Evolutionary conservation across 2,888 invertebrate species (phyloP).

Genomic region (Microctonus brassicae): DNA sequence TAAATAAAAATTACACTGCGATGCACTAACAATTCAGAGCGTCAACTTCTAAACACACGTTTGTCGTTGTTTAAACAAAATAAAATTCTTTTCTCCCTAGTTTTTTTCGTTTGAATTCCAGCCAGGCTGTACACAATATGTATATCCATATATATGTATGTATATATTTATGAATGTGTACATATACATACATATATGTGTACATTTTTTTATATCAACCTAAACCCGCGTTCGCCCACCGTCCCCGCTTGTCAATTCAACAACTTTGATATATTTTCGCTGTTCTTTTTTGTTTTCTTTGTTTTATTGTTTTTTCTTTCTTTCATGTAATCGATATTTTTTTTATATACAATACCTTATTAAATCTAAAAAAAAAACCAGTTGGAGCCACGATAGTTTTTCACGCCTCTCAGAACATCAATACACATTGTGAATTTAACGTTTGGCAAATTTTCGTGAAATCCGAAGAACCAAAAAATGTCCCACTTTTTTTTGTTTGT

Average conservation of each 20-base stretch:
- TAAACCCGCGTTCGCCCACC: not conserved
- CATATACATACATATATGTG: no score
- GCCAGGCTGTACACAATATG: not conserved
- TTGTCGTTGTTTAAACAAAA: not conserved
- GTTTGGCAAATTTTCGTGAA: not conserved
- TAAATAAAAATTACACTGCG: constrained; percentile 63
- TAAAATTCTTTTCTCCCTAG: not conserved
- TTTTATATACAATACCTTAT: constrained; percentile 40
- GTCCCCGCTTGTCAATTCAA: constrained; percentile 6
- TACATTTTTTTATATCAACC: not conserved
- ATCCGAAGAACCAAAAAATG: not conserved
- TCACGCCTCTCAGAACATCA: not conserved
- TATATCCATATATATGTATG: not conserved
- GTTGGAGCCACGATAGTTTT: not conserved
- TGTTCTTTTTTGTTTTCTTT: not conserved
- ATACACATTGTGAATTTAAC: not conserved
- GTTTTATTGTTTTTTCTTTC: constrained; percentile 8
- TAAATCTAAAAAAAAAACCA: constrained; percentile 28
- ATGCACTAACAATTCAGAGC: constrained; percentile 59
- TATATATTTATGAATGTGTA: no score
- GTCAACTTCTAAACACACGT: constrained; percentile 47
- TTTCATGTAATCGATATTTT: constrained; percentile 18
- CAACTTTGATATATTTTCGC: constrained; percentile 1
- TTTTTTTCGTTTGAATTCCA: not conserved
- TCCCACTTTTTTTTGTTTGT: not conserved